Percentiles rank a stretch among this genome's conserved stretches.
Evolutionary conservation across 2,888 invertebrate species (phyloP).

Genomic region (Stenolophus ochropezus): DNA sequence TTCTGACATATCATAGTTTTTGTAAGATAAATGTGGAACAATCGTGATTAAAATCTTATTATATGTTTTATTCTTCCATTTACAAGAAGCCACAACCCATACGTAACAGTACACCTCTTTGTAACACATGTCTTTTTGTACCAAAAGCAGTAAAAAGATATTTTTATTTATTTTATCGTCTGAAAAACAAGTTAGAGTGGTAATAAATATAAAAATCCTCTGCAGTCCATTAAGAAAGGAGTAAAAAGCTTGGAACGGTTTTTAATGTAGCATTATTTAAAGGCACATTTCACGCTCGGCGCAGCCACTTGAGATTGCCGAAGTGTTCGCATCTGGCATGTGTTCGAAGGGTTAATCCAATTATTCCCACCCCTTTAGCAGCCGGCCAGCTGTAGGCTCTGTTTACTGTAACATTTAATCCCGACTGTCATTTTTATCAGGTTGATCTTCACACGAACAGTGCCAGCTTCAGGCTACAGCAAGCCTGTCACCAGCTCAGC

Average conservation of each 20-base stretch:
- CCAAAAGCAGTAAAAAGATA: slow-evolving; percentile 1
- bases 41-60: too few species aligned
- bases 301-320: slow-evolving; percentile 39
- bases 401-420: slow-evolving; percentile 52
- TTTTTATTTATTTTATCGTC: slow-evolving; percentile 40
- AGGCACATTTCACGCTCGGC: slow-evolving; percentile 51
- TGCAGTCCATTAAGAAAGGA: slow-evolving; percentile 50
- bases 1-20: too few species aligned
- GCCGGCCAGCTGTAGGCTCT: slow-evolving; percentile 48
- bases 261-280: slow-evolving; percentile 57
- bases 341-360: slow-evolving; percentile 57
- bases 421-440: slow-evolving; percentile 54
- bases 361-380: slow-evolving; percentile 39
- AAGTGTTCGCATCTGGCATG: slow-evolving; percentile 51
- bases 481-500: not conserved
- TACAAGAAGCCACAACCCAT: not conserved
- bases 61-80: too few species aligned
- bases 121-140: not conserved
- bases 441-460: slow-evolving; percentile 51
- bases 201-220: slow-evolving; percentile 43
- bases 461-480: not conserved
- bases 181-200: slow-evolving; percentile 15
- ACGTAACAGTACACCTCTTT: not conserved
- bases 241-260: slow-evolving; percentile 42
- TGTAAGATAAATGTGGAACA: too few species aligned